A percentile compares a stretch with the other conserved stretches of the same genome.
Conservation (phyloP, 2,113 vertebrate species). For the Plestiodon gilberti region DNA sequence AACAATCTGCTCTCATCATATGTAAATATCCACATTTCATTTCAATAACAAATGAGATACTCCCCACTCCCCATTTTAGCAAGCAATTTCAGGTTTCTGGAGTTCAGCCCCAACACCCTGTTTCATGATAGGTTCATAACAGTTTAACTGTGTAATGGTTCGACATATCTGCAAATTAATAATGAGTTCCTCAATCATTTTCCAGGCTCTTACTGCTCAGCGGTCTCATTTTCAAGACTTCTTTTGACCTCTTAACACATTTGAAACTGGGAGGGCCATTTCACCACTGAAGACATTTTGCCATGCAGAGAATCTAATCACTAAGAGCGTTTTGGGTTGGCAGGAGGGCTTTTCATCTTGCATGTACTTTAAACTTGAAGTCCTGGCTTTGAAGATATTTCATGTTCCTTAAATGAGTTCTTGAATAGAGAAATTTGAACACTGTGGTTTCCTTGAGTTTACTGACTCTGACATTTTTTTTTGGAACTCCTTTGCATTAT, state of each 20-base stretch:
- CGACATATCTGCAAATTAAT: not conserved
- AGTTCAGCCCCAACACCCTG: not conserved
- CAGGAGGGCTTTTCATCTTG: not conserved
- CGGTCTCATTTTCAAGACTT: conserved; percentile 7
- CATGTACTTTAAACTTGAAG: conserved; percentile 9
- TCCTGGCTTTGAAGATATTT: conserved; percentile 9
- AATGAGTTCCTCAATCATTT: not conserved
- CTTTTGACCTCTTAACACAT: not conserved
- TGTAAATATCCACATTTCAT: not conserved
- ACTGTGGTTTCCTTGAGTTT: not conserved
- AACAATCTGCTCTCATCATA: not conserved
- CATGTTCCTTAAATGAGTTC: not conserved
- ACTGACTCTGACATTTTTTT: not conserved
- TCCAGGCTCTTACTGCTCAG: not conserved
- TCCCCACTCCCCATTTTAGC: not conserved
- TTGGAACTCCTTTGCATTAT: not conserved
- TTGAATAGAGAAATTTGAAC: not conserved
- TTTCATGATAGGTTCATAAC: not conserved
- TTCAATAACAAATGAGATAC: not conserved
- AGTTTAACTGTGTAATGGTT: conserved; percentile 1
- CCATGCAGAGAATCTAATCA: conserved; percentile 1
- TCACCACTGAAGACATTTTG: not conserved
- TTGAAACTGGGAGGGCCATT: not conserved
- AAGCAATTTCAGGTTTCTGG: not conserved
- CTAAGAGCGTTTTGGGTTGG: not conserved